Conservation (phyloP, 2,797 vertebrate species). For the Eutrigla gurnardus region DNA sequence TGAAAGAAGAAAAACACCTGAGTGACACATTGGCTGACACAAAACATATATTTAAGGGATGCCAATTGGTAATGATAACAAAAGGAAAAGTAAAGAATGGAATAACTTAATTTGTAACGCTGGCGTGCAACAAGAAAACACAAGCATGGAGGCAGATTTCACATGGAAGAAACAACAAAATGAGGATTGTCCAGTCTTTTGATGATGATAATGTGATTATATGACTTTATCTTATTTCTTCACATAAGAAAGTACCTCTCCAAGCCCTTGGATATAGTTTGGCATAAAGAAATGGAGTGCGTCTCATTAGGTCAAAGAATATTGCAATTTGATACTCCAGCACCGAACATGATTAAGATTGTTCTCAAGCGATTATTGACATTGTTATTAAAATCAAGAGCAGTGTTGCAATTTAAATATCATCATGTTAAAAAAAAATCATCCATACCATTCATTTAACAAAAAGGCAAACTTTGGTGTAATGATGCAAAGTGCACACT, state of each 20-base stretch:
- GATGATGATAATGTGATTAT: background rate
- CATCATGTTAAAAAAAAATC: background rate
- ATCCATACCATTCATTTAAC: background rate
- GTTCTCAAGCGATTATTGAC: background rate
- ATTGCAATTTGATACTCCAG: background rate
- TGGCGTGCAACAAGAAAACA: background rate
- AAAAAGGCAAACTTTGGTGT: slow-evolving; percentile 54
- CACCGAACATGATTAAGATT: slow-evolving; percentile 8
- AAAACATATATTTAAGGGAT: background rate
- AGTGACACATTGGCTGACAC: background rate
- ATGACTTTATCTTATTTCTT: background rate
- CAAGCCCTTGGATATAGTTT: slow-evolving; percentile 26
- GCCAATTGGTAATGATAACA: background rate
- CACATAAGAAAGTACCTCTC: slow-evolving; percentile 9
- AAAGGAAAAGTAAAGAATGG: background rate
- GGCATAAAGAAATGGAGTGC: slow-evolving; percentile 31
- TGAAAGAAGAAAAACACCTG: background rate
- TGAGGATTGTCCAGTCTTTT: slow-evolving; percentile 2
- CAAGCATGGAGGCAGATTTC: background rate
- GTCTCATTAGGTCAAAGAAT: background rate
- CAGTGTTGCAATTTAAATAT: background rate
- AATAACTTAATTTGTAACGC: slow-evolving; percentile 1
- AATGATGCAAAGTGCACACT: slow-evolving; percentile 15
- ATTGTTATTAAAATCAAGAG: background rate
- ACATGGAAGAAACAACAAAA: background rate